Evolutionary conservation across 2,113 vertebrate genomes (phyloP).

Genomic region (Corythoichthys haematopterus): DNA sequence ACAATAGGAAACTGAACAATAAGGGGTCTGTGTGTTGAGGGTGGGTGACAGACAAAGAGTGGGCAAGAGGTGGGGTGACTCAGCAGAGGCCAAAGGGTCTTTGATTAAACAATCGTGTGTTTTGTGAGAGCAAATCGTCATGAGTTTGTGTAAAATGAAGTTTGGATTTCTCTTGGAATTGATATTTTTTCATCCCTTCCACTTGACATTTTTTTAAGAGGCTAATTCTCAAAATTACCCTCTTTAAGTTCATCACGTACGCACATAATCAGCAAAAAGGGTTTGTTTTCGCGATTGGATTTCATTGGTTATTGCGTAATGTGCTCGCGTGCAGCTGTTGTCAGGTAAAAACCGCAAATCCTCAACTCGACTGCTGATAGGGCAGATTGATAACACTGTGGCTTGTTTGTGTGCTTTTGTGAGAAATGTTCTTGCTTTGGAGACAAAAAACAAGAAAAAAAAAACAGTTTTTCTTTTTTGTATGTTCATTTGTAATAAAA

Average conservation of each 20-base stretch:
- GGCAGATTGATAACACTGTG: slow-evolving; percentile 20
- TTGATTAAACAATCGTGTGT: slow-evolving; percentile 35
- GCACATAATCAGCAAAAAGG: no score
- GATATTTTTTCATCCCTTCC: no score
- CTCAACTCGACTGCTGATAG: slow-evolving; percentile 31
- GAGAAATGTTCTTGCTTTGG: slow-evolving; percentile 11
- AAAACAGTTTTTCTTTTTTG: no score
- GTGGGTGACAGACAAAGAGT: slow-evolving; percentile 21
- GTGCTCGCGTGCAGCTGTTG: slow-evolving; percentile 39
- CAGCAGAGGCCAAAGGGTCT: slow-evolving; percentile 41
- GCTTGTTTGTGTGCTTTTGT: slow-evolving; percentile 24
- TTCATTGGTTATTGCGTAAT: slow-evolving; percentile 24
- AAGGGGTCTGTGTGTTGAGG: slow-evolving; percentile 47
- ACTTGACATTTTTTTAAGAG: no score
- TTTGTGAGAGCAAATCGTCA: slow-evolving; percentile 17
- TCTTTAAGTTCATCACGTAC: no score
- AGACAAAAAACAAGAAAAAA: no score
- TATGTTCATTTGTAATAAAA: no score
- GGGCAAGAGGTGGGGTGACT: slow-evolving; percentile 33
- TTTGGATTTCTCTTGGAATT: background rate
- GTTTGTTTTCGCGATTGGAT: slow-evolving; percentile 6
- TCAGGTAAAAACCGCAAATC: slow-evolving; percentile 37
- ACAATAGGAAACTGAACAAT: slow-evolving; percentile 56
- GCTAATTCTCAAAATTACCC: no score
- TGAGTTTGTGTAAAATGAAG: slow-evolving; percentile 4